phyloP scores from a whole-genome alignment of 2,797 vertebrate genomes.

The Florisuga fusca region DNA sequence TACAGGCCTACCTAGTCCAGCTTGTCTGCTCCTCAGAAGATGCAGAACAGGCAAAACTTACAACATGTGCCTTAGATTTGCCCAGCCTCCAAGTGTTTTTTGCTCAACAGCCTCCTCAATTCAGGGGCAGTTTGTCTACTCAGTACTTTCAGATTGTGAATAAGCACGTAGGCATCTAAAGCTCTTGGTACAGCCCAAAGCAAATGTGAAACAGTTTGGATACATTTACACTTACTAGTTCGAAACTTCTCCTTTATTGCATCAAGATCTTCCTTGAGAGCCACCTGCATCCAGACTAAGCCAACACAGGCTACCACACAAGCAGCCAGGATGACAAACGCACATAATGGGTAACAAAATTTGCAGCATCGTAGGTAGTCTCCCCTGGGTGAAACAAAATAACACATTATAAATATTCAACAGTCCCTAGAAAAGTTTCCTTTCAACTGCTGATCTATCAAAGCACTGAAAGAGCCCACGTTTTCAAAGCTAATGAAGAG shows the following conservation, averaged over 20 bases:
- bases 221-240: slow-evolving; percentile 83
- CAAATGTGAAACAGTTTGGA: accelerated
- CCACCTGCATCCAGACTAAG: slow-evolving; percentile 98
- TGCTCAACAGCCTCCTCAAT: neutral
- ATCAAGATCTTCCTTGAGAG: slow-evolving; percentile 95
- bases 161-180: neutral
- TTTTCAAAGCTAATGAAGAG: neutral
- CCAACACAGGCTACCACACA: slow-evolving; percentile 94
- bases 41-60: neutral
- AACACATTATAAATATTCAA: neutral
- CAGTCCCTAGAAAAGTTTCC: neutral
- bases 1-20: neutral
- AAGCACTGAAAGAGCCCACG: accelerated
- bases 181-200: neutral
- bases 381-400: slow-evolving; percentile 77
- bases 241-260: slow-evolving; percentile 93
- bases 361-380: slow-evolving; percentile 92
- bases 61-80: accelerated
- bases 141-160: neutral
- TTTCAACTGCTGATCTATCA: neutral
- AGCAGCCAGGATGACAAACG: slow-evolving; percentile 92
- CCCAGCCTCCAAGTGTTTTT: neutral
- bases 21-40: neutral
- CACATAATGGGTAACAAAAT: slow-evolving; percentile 92
- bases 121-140: neutral